Conservation (phyloP, 2,113 vertebrate species). For the Epinephelus cyanopodus region DNA sequence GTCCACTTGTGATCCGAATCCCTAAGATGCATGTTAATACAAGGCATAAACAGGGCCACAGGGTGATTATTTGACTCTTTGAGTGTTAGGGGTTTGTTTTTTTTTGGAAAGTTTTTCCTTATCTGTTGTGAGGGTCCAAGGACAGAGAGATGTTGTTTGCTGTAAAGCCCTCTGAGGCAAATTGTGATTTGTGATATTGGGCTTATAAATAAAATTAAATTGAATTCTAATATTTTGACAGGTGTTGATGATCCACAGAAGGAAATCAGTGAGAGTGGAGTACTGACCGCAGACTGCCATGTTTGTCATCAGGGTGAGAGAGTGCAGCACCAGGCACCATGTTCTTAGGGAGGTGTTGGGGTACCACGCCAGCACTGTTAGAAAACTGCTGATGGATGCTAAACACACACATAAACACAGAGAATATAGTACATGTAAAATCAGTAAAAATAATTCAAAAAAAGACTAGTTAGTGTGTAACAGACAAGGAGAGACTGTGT, state of each 20-base stretch:
- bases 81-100: too few species aligned
- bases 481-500: not conserved
- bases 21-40: too few species aligned
- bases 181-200: too few species aligned
- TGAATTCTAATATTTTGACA: not conserved
- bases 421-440: not conserved
- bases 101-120: too few species aligned
- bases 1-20: too few species aligned
- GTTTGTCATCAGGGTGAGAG: conserved; percentile 98
- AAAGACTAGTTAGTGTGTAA: not conserved
- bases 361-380: conserved; percentile 97
- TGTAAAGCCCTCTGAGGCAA: too few species aligned
- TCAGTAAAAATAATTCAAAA: not conserved
- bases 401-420: conserved; percentile 33
- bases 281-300: conserved; percentile 94
- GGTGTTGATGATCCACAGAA: not conserved
- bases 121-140: too few species aligned
- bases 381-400: conserved; percentile 97
- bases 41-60: too few species aligned
- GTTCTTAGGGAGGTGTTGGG: conserved; percentile 96
- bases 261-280: not conserved
- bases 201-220: too few species aligned
- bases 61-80: too few species aligned
- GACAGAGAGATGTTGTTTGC: too few species aligned
- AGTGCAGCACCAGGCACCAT: conserved; percentile 98